These are phyloP conservation scores for Araneus ventricosus DNA, from an alignment of 1,140 invertebrate genomes.

Conservation along the genomic window DNA sequence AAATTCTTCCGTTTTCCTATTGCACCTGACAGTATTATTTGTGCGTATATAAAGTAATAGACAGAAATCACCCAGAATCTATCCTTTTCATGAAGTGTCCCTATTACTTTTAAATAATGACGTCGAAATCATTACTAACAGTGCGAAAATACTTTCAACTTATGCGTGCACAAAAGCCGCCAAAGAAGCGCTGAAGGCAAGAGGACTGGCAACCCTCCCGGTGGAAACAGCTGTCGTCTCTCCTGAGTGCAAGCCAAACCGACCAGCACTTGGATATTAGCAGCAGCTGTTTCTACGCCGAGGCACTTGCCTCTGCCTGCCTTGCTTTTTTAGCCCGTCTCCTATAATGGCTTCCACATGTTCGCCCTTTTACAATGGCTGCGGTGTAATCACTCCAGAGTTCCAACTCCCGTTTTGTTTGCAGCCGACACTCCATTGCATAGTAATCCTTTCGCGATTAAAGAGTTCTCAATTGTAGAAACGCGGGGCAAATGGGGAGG, in stretches of 20 bases:
- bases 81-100: too few species aligned
- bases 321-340: constrained; percentile 66
- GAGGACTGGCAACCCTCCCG: background rate
- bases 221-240: constrained; percentile 70
- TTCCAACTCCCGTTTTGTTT: constrained; percentile 9
- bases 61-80: too few species aligned
- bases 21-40: too few species aligned
- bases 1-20: too few species aligned
- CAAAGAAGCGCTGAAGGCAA: background rate
- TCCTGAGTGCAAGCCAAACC: constrained; percentile 73
- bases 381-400: constrained; percentile 60
- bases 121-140: too few species aligned
- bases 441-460: constrained; percentile 32
- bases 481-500: background rate
- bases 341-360: constrained; percentile 73
- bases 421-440: background rate
- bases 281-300: constrained; percentile 65
- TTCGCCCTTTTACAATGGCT: constrained; percentile 71
- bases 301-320: constrained; percentile 57
- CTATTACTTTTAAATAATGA: too few species aligned
- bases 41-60: too few species aligned
- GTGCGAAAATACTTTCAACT: too few species aligned
- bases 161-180: background rate
- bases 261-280: constrained; percentile 73
- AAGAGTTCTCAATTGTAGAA: background rate